Evolutionary conservation across 2,888 invertebrate genomes (phyloP), one percentile per base, ranked within the genome.

Genomic region (Tribolium freemani): DNA sequence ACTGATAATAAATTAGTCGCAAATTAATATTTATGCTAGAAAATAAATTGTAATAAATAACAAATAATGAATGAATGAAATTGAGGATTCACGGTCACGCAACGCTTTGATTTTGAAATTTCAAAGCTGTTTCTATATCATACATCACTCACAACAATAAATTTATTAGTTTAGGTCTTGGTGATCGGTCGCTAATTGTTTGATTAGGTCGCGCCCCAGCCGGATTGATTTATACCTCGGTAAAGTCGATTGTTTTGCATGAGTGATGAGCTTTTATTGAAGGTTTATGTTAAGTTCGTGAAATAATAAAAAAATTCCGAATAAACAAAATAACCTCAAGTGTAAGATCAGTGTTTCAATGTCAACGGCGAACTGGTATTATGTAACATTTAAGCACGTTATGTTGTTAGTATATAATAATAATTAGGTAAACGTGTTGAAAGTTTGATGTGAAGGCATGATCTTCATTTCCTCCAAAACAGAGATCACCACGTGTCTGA

Each of bases 391-490:
- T 54, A 56, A 70, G 73, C 73, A 71, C 73, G 73, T 71, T 56
- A 63, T 58, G 73, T 61, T 70, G 66, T 73, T 66, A 66, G 66
- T 61, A 56, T 61, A 68, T 71, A 61, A 73, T 57, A 70, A 67
- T 70, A 70, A 73, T 73, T 73, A 73, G 50, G 61, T 73, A 63
- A 66, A 73, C 71, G 73, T 71, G 73, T 73, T 45, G 70, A 46
- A 70, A 51, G 60, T 60, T 53, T 45, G 6, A 69, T 60, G 45
- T 45, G 53, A 45, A 68, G 50, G 11, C 56, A 68, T 69, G 67
- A 61, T 71, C 68, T 38, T 66, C 60, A 10, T 64, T 64, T 66
- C 54, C 63, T 56, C 53, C 26, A 71, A 67, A 70, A 48, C n/a
- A 31, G 5, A 70, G 50, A 60, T 46, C 53, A 64, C 51, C 66